Base-by-base conservation (phyloP, 2,888 invertebrate species). In the Callimorpha dominula region DNA sequence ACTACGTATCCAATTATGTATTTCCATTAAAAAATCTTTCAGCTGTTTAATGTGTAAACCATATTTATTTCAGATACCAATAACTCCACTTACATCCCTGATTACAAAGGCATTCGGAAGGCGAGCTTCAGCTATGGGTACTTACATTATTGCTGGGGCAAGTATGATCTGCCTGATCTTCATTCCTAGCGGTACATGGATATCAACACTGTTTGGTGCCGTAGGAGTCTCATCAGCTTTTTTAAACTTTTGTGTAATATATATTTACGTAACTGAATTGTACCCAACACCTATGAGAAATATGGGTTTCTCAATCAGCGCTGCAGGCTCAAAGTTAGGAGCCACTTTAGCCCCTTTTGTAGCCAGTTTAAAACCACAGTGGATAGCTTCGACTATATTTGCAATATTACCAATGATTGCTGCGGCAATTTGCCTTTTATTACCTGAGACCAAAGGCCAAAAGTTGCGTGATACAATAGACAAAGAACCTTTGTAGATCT, bases 401-500 rank as follows among this genome's bases (percentile, higher is more conserved):
- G 87, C 88, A 43, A 72, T 86, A 4, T 72, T 88, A 20, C 86
- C 91, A 8, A 83, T 92, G n/a, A 57, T 90, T 64, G 92, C 88
- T 20, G 85, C 86, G 15, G 68, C 81, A n/a, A 82, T 86, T 72
- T 89, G 88, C 78, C 74, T 90, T 20, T 74, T 87, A 17, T 80
- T 93, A 49, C 92, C 91, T 4, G 93, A 93, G 75, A 93, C 93
- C 4, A 93, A 92, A 78, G 90, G 90, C 0, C 80, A 80, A 57
- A 86, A 87, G 78, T 86, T 93, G 67, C 87, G 89, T 77, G 92
- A 93, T 77, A 84, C 85, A 14, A 68, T 91, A 9, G 83, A 88
- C 67, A 84, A 86, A 79, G 49, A 67, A 31, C 1, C 31, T 60
- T 12, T 31, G 7, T 14, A 60, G 43, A 31, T 31, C 6, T 31